These are phyloP conservation scores for Champsocephalus gunnari DNA, from an alignment of 2,797 vertebrate species.

Conservation along the genomic window DNA sequence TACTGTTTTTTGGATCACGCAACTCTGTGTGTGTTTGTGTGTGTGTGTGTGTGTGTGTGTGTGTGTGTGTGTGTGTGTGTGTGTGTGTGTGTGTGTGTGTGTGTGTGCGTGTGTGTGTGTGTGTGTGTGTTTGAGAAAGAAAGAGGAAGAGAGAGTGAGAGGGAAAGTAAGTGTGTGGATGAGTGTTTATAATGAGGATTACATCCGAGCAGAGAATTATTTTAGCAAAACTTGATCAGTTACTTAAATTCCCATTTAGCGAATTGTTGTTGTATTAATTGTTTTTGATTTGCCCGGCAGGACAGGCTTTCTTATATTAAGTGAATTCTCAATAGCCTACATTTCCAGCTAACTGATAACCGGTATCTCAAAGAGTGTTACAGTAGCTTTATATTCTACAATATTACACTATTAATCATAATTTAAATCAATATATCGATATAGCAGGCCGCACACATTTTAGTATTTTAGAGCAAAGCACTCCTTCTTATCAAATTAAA, in stretches of 20 bases:
- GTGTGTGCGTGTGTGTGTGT: neutral
- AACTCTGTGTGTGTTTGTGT: neutral
- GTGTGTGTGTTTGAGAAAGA: neutral
- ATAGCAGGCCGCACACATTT: constrained; percentile 1
- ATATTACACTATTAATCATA: neutral
- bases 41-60: neutral
- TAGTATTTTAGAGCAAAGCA: neutral
- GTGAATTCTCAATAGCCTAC: neutral
- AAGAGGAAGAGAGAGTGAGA: too few species aligned
- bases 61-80: neutral
- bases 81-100: neutral
- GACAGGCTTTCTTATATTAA: neutral
- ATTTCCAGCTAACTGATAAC: neutral
- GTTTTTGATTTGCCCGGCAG: neutral
- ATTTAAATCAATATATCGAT: neutral
- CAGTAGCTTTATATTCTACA: neutral
- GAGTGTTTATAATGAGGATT: neutral
- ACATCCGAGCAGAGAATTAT: neutral
- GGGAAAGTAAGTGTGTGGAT: too few species aligned
- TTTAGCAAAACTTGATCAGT: neutral
- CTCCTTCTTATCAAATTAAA: neutral
- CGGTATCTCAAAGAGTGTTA: too few species aligned
- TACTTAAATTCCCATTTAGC: neutral
- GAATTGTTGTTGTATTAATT: neutral
- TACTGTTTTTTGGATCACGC: neutral